Base-by-base conservation (phyloP, 2,888 invertebrate genomes). In the Megalurothrips usitatus region DNA sequence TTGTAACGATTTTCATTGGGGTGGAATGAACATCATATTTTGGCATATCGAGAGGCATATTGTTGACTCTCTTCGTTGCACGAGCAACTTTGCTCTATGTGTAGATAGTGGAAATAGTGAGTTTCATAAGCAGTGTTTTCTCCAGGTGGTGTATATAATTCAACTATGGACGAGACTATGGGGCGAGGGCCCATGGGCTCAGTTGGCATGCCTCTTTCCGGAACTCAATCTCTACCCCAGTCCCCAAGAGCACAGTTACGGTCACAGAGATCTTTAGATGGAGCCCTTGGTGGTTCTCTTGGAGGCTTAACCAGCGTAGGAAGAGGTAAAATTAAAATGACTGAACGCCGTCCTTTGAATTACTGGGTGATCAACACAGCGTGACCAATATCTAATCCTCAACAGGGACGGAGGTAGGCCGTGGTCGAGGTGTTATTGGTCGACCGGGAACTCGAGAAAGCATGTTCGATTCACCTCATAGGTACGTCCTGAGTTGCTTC, bases 171-270 rank as follows among this genome's bases (percentile, higher is more conserved):
- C 26, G 68, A 75, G 1, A 19, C 58, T 6, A 58, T 17, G 17
- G 68, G 68, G 1, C 68, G 68, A 10, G 26, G 68, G 23, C 68
- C 23, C 9, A 75, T 75, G 68, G 26, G 26, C 26, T 26, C 68
- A 23, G 23, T n/a, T 26, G 68, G 23, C 0, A 75, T 26, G 23
- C 68, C 68, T 1, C 10, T 75, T n/a, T 26, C 68, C 23, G 68
- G 68, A 26, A 26, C 68, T 8, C 68, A 75, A 26, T 75, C 68
- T 11, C 26, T 75, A 11, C 68, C 68, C 6, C 80, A 80, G n/a
- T 80, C 82, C 17, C 82, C 82, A 47, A 78, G 82, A 79, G 82
- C 79, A 1, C 82, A 82, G 78, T 78, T 82, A 17, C 81, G 82
- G 28, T 52, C 81, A 4, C 82, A 82, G 79, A 82, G 82, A 34